Percentiles rank a stretch among this genome's conserved stretches.
Evolutionary conservation across 2,797 vertebrate genomes (phyloP).

Genomic region (Eleutherodactylus coqui): DNA sequence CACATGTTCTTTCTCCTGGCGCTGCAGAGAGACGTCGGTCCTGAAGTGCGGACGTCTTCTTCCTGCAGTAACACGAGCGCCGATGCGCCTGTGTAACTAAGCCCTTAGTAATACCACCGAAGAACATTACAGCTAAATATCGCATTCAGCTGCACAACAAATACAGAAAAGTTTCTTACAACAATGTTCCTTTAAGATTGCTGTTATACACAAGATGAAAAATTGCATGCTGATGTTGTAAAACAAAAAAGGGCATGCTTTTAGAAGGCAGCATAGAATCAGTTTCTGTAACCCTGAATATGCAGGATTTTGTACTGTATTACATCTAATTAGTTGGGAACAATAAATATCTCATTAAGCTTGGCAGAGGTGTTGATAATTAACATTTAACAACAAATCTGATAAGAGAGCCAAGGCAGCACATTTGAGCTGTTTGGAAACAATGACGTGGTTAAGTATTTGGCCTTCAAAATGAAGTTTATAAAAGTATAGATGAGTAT

Average conservation of each 20-base stretch:
- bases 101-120: too few relatives aligned
- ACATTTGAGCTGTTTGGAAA: slow-evolving; percentile 32
- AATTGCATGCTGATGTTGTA: not conserved
- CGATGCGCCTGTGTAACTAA: too few relatives aligned
- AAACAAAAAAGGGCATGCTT: slow-evolving; percentile 26
- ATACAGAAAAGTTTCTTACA: not conserved
- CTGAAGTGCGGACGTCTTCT: too few relatives aligned
- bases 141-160: not conserved
- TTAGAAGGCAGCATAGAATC: slow-evolving; percentile 9
- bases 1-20: too few relatives aligned
- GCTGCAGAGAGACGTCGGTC: too few relatives aligned
- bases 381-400: slow-evolving; percentile 56
- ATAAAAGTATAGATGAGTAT: not conserved
- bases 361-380: slow-evolving; percentile 58
- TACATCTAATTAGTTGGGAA: slow-evolving; percentile 51
- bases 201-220: not conserved
- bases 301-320: slow-evolving; percentile 37
- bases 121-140: too few relatives aligned
- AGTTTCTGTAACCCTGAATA: slow-evolving; percentile 19
- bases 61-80: too few relatives aligned
- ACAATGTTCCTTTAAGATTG: not conserved
- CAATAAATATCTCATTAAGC: slow-evolving; percentile 57
- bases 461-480: slow-evolving; percentile 27
- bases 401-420: slow-evolving; percentile 42
- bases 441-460: not conserved